Percentiles rank a stretch among this genome's conserved stretches.
Conservation (phyloP, 2,797 vertebrate species). For the Poeciliopsis turneri region DNA sequence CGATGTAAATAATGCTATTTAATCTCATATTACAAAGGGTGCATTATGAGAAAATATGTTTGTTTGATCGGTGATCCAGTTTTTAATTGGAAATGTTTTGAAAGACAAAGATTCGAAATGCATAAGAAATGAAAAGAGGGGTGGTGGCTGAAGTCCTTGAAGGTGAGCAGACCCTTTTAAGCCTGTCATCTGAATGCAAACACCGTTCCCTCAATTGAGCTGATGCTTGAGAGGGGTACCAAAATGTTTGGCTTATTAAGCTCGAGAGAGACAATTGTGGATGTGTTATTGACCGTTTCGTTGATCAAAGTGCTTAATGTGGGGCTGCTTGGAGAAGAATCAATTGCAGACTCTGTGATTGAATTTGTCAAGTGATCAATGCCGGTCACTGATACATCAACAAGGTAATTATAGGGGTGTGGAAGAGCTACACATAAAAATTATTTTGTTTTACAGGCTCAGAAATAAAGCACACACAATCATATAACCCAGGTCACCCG, state of each 20-base stretch:
- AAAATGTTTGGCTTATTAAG: conserved; percentile 98
- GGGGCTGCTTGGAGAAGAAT: conserved; percentile 87
- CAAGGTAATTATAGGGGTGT: conserved; percentile 90
- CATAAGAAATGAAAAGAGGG: conserved; percentile 19
- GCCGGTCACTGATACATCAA: conserved; percentile 96
- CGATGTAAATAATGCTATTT: not conserved
- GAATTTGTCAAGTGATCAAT: conserved; percentile 97
- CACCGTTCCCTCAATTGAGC: conserved; percentile 90
- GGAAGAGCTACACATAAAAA: no score
- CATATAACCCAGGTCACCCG: not conserved
- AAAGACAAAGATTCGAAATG: conserved; percentile 33
- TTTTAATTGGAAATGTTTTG: conserved; percentile 20
- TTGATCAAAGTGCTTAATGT: conserved; percentile 91
- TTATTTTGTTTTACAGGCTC: conserved; percentile 35
- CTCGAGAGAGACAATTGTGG: conserved; percentile 89
- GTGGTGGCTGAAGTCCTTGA: not conserved
- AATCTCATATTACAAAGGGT: not conserved
- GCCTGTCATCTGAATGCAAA: conserved; percentile 90
- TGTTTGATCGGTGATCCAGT: not conserved
- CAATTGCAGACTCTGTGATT: conserved; percentile 89
- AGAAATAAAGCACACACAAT: conserved; percentile 24
- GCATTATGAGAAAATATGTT: not conserved
- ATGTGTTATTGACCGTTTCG: conserved; percentile 88
- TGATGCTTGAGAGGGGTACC: conserved; percentile 85
- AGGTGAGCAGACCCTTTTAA: conserved; percentile 71